These are phyloP conservation scores for Tachycineta bicolor DNA, from an alignment of 2,113 vertebrate genomes.

Conservation along the genomic window DNA sequence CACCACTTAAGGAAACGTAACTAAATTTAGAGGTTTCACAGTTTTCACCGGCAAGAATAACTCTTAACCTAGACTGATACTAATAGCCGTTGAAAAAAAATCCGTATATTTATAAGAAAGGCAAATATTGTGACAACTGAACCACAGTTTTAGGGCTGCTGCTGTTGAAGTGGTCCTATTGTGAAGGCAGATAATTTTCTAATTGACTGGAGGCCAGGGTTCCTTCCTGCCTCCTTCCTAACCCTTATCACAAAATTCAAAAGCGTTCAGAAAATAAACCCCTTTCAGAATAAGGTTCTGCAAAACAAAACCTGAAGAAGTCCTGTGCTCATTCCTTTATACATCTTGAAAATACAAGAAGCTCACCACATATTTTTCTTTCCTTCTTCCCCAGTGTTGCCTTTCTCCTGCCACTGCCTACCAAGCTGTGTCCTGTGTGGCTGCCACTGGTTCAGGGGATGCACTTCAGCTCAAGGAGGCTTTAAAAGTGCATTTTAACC, in stretches of 20 bases:
- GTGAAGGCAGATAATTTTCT: background rate
- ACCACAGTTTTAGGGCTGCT: background rate
- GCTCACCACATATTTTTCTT: background rate
- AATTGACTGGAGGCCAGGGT: background rate
- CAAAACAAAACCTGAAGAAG: background rate
- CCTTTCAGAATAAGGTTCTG: background rate
- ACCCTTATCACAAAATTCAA: background rate
- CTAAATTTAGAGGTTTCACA: background rate
- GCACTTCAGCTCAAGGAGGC: background rate
- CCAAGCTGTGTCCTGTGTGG: fast-evolving
- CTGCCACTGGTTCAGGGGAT: background rate
- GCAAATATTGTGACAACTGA: background rate
- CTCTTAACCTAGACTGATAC: background rate
- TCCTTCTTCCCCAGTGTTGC: background rate
- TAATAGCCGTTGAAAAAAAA: background rate
- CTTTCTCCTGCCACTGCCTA: background rate
- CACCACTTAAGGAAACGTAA: background rate
- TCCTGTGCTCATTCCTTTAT: background rate
- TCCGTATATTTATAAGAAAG: background rate
- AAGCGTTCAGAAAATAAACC: background rate
- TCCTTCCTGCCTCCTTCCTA: background rate
- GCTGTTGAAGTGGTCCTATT: background rate
- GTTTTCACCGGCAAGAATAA: background rate
- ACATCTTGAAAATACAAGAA: background rate
- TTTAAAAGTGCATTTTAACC: background rate